These are phyloP conservation scores for Protodeltote pygarga DNA, from an alignment of 2,888 invertebrate species.

Conservation along the genomic window DNA sequence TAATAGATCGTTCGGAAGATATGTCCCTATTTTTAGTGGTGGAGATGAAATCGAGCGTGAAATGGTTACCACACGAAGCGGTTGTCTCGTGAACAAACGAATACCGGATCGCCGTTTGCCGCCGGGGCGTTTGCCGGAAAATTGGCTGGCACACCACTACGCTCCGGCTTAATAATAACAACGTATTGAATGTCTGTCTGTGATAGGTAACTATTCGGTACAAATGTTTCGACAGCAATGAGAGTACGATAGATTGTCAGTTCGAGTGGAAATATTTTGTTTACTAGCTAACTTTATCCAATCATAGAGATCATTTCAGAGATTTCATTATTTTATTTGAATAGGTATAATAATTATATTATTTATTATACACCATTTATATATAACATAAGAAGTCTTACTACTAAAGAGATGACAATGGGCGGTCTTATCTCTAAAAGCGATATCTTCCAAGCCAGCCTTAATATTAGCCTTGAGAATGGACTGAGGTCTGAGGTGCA, in stretches of 20 bases:
- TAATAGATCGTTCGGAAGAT: conserved; percentile 61
- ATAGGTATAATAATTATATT: too few species aligned
- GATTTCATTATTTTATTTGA: too few species aligned
- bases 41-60: conserved; percentile 82
- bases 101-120: conserved; percentile 65
- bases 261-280: not conserved
- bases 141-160: conserved; percentile 72
- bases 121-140: conserved; percentile 78
- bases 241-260: not conserved
- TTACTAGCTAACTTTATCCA: not conserved
- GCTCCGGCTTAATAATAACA: conserved; percentile 54
- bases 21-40: conserved; percentile 74
- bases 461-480: too few species aligned
- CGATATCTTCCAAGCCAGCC: too few species aligned
- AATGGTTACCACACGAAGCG: conserved; percentile 80
- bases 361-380: too few species aligned
- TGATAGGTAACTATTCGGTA: conserved; percentile 32
- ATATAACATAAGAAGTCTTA: too few species aligned
- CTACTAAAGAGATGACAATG: too few species aligned
- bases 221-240: conserved; percentile 4
- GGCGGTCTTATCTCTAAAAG: too few species aligned
- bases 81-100: conserved; percentile 82
- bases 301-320: too few species aligned
- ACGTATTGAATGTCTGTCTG: conserved; percentile 49
- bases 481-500: too few species aligned